These are phyloP conservation scores for Conger conger DNA, from an alignment of 2,113 vertebrate genomes.

Conservation along the genomic window DNA sequence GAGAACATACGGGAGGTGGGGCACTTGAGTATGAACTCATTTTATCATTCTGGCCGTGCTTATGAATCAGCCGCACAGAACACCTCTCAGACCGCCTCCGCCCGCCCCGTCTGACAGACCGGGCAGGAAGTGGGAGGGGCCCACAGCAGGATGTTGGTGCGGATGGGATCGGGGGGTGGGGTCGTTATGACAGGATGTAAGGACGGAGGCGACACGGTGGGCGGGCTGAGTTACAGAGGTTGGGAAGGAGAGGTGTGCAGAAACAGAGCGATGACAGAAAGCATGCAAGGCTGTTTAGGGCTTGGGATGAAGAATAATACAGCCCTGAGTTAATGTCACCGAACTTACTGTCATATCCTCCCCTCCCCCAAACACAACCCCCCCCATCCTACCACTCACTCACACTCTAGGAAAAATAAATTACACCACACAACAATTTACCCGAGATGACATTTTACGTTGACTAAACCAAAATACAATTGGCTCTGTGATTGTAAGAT, in stretches of 20 bases:
- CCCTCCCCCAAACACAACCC: too few relatives aligned
- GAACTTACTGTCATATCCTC: too few relatives aligned
- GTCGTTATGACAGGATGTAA: too few relatives aligned
- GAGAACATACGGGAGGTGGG: neutral
- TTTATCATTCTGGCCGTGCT: neutral
- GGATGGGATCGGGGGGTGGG: neutral
- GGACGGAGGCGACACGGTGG: neutral
- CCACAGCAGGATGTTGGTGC: neutral
- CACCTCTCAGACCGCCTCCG: neutral
- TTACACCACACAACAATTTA: too few relatives aligned
- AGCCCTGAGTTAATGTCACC: too few relatives aligned
- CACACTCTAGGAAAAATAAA: neutral
- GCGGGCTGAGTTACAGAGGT: neutral
- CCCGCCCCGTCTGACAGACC: neutral
- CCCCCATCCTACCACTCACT: too few relatives aligned
- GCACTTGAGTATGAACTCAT: neutral
- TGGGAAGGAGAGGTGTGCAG: neutral
- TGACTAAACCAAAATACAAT: too few relatives aligned
- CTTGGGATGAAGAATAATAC: neutral
- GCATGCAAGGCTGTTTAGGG: neutral
- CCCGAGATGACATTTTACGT: too few relatives aligned
- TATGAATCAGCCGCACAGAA: neutral
- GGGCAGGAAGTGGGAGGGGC: neutral
- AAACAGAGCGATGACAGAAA: neutral
- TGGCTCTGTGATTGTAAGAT: too few relatives aligned